Conservation (phyloP, 2,797 vertebrate genomes). For the Micrastur ruficollis region DNA sequence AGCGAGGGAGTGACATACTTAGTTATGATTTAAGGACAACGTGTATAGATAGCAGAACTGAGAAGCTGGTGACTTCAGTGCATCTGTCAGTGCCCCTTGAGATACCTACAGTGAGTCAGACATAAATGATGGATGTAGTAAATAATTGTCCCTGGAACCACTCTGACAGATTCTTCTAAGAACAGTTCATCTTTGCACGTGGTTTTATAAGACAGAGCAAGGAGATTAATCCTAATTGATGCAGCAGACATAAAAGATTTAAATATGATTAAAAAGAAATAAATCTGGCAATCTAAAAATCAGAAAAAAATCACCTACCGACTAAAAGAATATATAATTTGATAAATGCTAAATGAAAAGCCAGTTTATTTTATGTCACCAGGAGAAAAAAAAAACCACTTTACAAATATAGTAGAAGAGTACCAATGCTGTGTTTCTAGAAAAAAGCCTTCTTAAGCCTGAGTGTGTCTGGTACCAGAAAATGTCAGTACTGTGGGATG, state of each 20-base stretch:
- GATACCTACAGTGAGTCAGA: neutral
- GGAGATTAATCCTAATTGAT: conserved; percentile 26
- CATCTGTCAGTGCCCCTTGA: neutral
- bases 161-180: neutral
- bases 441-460: neutral
- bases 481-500: neutral
- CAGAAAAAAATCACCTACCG: neutral
- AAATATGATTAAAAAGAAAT: conserved; percentile 6
- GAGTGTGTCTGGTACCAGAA: neutral
- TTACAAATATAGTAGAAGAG: neutral
- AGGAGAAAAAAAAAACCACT: neutral
- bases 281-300: neutral
- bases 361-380: neutral
- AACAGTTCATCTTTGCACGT: neutral
- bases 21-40: neutral
- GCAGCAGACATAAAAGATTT: neutral
- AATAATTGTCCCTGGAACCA: neutral
- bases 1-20: neutral
- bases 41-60: neutral
- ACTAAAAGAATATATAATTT: neutral
- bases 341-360: neutral
- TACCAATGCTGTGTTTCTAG: neutral
- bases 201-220: neutral
- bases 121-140: neutral
- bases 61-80: neutral